Conservation (phyloP, 1,140 invertebrate genomes). For the Drosophila erecta region DNA sequence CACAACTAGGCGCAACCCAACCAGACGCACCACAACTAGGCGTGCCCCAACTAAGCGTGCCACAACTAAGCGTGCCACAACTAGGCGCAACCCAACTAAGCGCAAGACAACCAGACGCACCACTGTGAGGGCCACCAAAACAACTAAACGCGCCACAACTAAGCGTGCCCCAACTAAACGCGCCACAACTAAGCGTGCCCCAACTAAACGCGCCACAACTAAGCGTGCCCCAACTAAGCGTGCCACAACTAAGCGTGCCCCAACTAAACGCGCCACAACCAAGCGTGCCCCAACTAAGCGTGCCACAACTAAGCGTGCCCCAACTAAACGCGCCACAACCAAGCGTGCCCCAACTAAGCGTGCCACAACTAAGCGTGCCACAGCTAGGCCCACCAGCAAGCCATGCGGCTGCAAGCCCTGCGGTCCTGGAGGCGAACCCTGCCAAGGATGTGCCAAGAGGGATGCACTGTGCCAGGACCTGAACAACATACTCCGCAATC, state of each 20-base stretch:
- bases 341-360: no score
- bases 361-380: not conserved
- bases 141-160: not conserved
- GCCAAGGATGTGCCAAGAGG: not conserved
- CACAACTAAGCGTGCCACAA: not conserved
- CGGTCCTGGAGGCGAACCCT: constrained; percentile 10
- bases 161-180: no score
- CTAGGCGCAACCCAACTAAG: no score
- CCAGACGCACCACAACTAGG: not conserved
- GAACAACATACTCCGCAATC: not conserved
- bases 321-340: no score
- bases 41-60: not conserved
- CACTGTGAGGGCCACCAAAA: not conserved
- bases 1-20: no score
- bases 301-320: no score
- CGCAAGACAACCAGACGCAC: no score
- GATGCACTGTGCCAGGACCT: constrained; percentile 2
- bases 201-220: not conserved
- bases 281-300: no score
- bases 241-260: not conserved
- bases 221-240: not conserved
- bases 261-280: not conserved
- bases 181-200: no score
- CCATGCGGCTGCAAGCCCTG: not conserved
- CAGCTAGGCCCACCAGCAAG: not conserved